Percentiles rank a stretch among this genome's conserved stretches.
These are phyloP conservation scores for Teleogryllus occipitalis DNA, from an alignment of 1,140 invertebrate species.

Conservation along the genomic window DNA sequence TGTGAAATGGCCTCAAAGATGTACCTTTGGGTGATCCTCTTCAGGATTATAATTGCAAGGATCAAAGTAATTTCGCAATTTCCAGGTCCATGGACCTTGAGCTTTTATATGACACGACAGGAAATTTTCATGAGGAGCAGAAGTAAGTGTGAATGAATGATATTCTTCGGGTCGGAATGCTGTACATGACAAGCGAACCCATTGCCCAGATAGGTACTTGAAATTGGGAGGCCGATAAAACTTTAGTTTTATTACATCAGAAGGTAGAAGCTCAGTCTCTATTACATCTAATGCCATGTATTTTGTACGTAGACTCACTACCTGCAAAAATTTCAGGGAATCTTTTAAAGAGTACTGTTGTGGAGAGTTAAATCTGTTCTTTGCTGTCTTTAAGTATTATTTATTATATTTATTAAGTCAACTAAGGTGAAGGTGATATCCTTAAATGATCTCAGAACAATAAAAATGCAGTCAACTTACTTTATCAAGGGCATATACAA, in stretches of 20 bases:
- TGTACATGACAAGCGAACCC: slow-evolving; percentile 87
- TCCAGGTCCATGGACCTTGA: slow-evolving; percentile 99
- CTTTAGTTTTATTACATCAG: slow-evolving; percentile 88
- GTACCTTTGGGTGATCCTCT: slow-evolving; percentile 65
- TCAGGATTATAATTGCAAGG: slow-evolving; percentile 87
- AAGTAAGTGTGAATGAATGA: slow-evolving; percentile 97
- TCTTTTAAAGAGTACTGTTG: too few species aligned
- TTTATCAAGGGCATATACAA: slow-evolving; percentile 85
- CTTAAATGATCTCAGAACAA: background rate
- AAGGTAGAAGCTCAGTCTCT: slow-evolving; percentile 91
- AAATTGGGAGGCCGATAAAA: slow-evolving; percentile 92
- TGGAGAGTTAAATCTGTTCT: too few species aligned
- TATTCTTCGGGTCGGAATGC: slow-evolving; percentile 87
- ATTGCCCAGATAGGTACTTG: slow-evolving; percentile 85
- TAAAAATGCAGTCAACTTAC: slow-evolving; percentile 37
- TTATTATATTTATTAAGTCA: background rate
- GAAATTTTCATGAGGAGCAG: slow-evolving; percentile 95
- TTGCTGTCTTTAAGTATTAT: too few species aligned
- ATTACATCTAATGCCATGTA: slow-evolving; percentile 92
- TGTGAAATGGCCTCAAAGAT: background rate
- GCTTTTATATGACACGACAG: slow-evolving; percentile 97
- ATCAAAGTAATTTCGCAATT: slow-evolving; percentile 93
- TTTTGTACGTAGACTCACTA: slow-evolving; percentile 82
- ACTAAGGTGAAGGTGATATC: background rate
- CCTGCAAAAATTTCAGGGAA: slow-evolving; percentile 38